Base-by-base conservation (phyloP, 2,888 invertebrate genomes). In the Lampropteryx suffumata region DNA sequence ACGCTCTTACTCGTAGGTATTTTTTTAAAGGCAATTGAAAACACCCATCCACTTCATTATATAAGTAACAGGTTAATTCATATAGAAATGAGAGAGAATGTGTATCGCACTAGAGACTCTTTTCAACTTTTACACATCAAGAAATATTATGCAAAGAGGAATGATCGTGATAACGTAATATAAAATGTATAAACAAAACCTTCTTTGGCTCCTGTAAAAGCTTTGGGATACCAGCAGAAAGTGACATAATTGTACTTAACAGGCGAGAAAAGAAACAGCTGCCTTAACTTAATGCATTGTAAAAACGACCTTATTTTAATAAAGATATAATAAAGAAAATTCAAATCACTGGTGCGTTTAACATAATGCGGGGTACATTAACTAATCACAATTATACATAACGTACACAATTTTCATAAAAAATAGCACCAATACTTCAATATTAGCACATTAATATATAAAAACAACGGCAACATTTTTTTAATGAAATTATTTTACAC, bases 341-440 rank as follows among this genome's bases (percentile, higher is more conserved):
- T 83, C 84, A 86, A 85, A 83, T 84, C 85, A 70, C 83, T 78
- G 79, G 84, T 84, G 85, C 85, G 68, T 70, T 58, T 40, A 60
- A 60, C 48, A 62, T 54, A 55, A 63, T 60, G 64, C 55, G 57
- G 66, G 40, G 67, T 55, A 65, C 58, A 66, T 57, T 32, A 67
- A 64, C 59, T 64, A 58, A 71, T 64, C 65, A 65, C 58, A 64
- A 70, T n/a, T n/a, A n/a, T 71, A 72, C 71, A 76, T 71, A 73
- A 68, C 72, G 76, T 66, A 75, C 73, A 72, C 71, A 69, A 66
- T 68, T 67, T 75, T 65, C 59, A 64, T 65, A 57, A 63, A 84
- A 82, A 86, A 86, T 89, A 89, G 89, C 88, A 89, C 88, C 89
- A 88, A 87, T 82, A 82, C 79, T 76, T 66, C 75, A 81, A 84